Evolutionary conservation across 2,797 vertebrate species (phyloP).

Genomic region (Notolepis coatsorum): DNA sequence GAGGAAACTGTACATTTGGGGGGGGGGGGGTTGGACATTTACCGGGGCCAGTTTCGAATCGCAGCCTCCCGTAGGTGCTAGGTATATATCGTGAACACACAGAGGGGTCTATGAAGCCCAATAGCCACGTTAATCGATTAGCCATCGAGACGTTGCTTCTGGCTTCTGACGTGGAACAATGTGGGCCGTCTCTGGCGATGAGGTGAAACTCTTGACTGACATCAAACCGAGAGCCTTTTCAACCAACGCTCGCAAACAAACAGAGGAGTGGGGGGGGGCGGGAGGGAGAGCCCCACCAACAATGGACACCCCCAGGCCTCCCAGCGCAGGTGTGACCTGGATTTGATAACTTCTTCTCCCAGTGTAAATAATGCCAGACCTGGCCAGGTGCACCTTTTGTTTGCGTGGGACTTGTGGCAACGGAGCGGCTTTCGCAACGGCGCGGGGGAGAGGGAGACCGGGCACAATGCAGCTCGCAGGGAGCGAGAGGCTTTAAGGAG

Average conservation of each 20-base stretch:
- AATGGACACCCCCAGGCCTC: constrained; percentile 79
- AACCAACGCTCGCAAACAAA: too few species aligned
- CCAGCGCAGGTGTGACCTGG: constrained; percentile 85
- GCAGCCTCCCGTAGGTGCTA: too few species aligned
- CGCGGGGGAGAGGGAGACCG: constrained; percentile 13
- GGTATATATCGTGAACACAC: too few species aligned
- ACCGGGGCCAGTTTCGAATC: too few species aligned
- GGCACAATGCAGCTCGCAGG: constrained; percentile 48
- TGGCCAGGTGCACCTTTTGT: constrained; percentile 87
- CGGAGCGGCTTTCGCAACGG: constrained; percentile 68
- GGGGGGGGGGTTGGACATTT: too few species aligned
- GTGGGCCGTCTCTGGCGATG: too few species aligned
- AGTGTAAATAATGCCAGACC: constrained; percentile 80
- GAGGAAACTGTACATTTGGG: too few species aligned
- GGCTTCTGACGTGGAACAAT: too few species aligned
- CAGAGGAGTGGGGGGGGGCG: constrained; percentile 43
- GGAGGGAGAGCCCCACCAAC: constrained; percentile 78
- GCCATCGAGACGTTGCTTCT: too few species aligned
- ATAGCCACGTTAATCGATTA: too few species aligned
- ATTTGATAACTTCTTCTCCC: constrained; percentile 82
- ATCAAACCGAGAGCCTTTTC: too few species aligned
- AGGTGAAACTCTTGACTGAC: constrained; percentile 22
- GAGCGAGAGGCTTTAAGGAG: constrained; percentile 36
- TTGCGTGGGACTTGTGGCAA: constrained; percentile 83
- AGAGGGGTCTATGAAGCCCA: too few species aligned